Conservation (phyloP, 2,888 invertebrate species). For the Protophormia terraenovae region DNA sequence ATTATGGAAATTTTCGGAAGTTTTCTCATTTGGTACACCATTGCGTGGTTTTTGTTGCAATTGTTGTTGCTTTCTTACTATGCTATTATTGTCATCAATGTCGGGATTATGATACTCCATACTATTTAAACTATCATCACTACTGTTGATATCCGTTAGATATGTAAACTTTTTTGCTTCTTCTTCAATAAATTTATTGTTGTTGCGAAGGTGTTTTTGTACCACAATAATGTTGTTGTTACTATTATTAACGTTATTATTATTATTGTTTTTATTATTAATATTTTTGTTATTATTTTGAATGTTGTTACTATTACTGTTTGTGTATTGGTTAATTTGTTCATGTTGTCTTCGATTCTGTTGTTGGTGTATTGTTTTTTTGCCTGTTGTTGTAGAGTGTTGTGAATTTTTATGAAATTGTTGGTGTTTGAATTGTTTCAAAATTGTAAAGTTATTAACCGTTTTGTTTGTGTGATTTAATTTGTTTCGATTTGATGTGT, state of each 20-base stretch:
- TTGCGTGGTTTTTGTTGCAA: background rate
- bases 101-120: conserved; percentile 40
- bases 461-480: conserved; percentile 49
- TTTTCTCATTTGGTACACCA: background rate
- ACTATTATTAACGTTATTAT: conserved; percentile 49
- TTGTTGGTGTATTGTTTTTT: conserved; percentile 25
- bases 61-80: conserved; percentile 26
- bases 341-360: conserved; percentile 37
- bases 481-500: conserved; percentile 50
- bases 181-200: conserved; percentile 56
- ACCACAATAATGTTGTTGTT: conserved; percentile 55
- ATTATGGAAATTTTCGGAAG: background rate
- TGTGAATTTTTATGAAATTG: conserved; percentile 52
- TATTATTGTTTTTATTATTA: conserved; percentile 26
- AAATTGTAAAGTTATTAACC: conserved; percentile 44
- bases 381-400: conserved; percentile 36
- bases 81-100: conserved; percentile 38
- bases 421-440: conserved; percentile 45
- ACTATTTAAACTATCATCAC: conserved; percentile 48
- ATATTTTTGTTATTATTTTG: conserved; percentile 70
- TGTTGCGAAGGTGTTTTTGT: conserved; percentile 63
- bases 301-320: conserved; percentile 44
- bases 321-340: conserved; percentile 47
- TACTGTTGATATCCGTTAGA: conserved; percentile 63
- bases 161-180: conserved; percentile 64